These are phyloP conservation scores for Dissostichus mawsoni DNA, from an alignment of 2,113 vertebrate genomes.

Conservation along the genomic window DNA sequence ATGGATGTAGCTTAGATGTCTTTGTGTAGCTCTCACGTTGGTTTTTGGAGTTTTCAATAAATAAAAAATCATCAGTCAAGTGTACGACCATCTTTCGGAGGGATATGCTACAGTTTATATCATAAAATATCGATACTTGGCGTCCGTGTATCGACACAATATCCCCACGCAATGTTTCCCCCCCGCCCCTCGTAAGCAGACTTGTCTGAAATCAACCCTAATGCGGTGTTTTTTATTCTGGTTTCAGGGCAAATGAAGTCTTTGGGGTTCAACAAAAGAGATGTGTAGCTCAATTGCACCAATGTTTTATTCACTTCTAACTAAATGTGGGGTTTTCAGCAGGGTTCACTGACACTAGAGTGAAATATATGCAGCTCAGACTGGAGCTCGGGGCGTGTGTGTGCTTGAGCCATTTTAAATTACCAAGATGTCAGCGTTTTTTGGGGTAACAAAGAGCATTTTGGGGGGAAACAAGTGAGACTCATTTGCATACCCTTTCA, in stretches of 20 bases:
- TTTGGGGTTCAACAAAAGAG: background rate
- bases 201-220: background rate
- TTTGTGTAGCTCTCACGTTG: no score
- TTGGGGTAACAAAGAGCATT: conserved; percentile 16
- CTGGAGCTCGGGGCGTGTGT: conserved; percentile 23
- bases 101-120: no score
- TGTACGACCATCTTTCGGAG: no score
- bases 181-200: background rate
- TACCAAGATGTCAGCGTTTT: conserved; percentile 45
- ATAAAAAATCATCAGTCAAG: no score
- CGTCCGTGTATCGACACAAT: no score
- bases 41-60: no score
- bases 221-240: background rate
- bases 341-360: background rate
- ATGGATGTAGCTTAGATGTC: no score
- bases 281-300: background rate
- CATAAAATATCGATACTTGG: no score
- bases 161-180: no score
- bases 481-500: background rate
- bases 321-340: background rate
- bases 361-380: conserved; percentile 51
- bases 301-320: conserved; percentile 1
- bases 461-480: background rate
- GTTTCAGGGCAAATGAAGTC: conserved; percentile 11
- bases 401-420: conserved; percentile 39